Evolutionary conservation across 2,113 vertebrate species (phyloP), one percentile per base, ranked within the genome.

Genomic region (Mugil cephalus): DNA sequence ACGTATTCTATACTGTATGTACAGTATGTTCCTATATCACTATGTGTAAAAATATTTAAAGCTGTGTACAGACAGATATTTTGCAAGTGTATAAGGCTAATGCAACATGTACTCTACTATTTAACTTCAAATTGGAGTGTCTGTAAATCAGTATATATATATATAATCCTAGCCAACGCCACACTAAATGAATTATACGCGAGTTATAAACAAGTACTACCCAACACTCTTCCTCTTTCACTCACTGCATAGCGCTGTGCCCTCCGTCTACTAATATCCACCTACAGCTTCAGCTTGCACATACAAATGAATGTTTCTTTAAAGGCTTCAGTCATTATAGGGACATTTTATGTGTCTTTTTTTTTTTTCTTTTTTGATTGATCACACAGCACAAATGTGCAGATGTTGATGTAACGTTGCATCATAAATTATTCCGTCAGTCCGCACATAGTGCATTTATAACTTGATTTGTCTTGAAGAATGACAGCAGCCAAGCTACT

Each of bases 11-110:
- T 50, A 63, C 76, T 89, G 62, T 89, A 88, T 91, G 85, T 87
- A 54, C 56, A 69, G 38, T 58, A 80, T 81, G 60, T 87, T 84
- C 62, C 70, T 85, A 40, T 88, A 87, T 85, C 67, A 79, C 56
- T 69, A 42, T 87, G 70, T 92, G 79, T 85, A 83, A 76, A 86
- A 58, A 83, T 88, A 79, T 91, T 80, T 83, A 82, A 87, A 88
- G 69, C 54, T 87, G 76, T 91, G 89, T 91, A 90, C 89, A 93
- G 76, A 87, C 84, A 83, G 71, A 78, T 51, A 79, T 91, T 91
- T 91, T 88, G 84, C 59, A 89, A 91, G 86, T 77, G 83, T 92
- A 77, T 88, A 65, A 66, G 63, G 56, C 65, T 86, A 74, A 85
- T 85, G 78, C 68, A 84, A 83, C 73, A 19, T 85, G 72, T 88